Evolutionary conservation across 2,888 invertebrate species (phyloP), one percentile per base, ranked within the genome.

Genomic region (Rhamphomyia laevipes): DNA sequence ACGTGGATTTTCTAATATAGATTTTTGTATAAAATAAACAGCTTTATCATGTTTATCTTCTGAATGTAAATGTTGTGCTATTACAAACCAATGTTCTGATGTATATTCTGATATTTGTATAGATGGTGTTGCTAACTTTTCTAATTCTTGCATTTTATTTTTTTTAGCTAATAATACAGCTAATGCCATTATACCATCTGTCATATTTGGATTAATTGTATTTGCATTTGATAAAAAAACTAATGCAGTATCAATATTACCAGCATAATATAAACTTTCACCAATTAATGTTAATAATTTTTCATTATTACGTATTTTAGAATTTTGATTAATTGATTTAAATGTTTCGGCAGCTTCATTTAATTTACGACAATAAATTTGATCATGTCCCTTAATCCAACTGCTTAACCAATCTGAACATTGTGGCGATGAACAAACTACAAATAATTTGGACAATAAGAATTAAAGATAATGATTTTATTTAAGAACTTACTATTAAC

Each of bases 51-150:
- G 75, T 58, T 83, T 82, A 1, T 57, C 58, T 21, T 56, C 56
- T 1, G 77, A 73, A 59, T 78, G 78, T 56, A 82, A 76, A 46
- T 77, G 77, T 66, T 86, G 86, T 2, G 85, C 86, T 65, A 85
- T 74, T 0, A 84, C 82, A 47, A 86, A 78, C 81, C 87, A 89
- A 49, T 84, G 80, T 60, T 85, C 84, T 4, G 82, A 74, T 3
- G 74, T 73, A 47, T 73, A 74, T 56, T 82, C 71, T n/a, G 59
- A 58, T 3, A 64, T 57, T 9, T 59, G 59, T 4, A 62, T 56
- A 13, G 69, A 63, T 35, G 71, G 65, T 7, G 68, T 66, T 44
- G 74, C 74, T n/a, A 83, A 66, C 60, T 76, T 76, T 62, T 83
- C 82, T 49, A 82, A 66, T 48, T 83, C 82, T 46, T 74, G 69